phyloP scores from a whole-genome alignment of 1,140 invertebrate species.

The Homarus americanus region DNA sequence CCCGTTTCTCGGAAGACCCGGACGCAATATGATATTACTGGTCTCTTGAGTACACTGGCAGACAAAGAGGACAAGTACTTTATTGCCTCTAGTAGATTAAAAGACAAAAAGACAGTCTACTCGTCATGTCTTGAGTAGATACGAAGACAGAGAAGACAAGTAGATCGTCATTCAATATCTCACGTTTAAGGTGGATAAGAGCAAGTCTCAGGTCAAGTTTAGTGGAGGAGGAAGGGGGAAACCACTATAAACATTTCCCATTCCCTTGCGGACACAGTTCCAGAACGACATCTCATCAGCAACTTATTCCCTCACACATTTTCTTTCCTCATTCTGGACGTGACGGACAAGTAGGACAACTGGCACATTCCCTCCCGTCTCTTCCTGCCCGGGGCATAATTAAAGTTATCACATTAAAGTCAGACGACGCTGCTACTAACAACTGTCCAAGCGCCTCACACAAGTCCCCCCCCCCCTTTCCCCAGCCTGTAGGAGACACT shows the following conservation, averaged over 20 bases:
- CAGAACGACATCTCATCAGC: not conserved
- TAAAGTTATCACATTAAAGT: conserved; percentile 68
- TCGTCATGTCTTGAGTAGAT: no score
- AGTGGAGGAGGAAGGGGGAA: not conserved
- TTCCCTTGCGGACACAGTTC: conserved; percentile 1
- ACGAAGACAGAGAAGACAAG: no score
- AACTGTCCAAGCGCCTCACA: conserved; percentile 26
- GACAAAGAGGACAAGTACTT: no score
- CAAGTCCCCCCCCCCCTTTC: not conserved
- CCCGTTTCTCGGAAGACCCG: no score
- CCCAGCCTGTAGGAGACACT: not conserved
- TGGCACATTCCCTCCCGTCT: not conserved
- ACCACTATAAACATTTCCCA: conserved; percentile 8
- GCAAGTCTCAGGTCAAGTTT: conserved; percentile 18
- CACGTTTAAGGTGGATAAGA: conserved; percentile 19
- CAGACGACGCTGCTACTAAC: conserved; percentile 38
- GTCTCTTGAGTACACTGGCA: no score
- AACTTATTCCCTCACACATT: not conserved
- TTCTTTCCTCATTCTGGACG: conserved; percentile 10
- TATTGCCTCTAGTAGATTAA: no score
- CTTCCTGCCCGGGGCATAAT: conserved; percentile 24
- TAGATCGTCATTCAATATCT: not conserved
- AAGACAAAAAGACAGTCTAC: no score
- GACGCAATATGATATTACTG: no score
- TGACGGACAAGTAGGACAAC: conserved; percentile 37